Evolutionary conservation across 1,140 invertebrate genomes (phyloP).

Genomic region (Drosophila tsacasi): DNA sequence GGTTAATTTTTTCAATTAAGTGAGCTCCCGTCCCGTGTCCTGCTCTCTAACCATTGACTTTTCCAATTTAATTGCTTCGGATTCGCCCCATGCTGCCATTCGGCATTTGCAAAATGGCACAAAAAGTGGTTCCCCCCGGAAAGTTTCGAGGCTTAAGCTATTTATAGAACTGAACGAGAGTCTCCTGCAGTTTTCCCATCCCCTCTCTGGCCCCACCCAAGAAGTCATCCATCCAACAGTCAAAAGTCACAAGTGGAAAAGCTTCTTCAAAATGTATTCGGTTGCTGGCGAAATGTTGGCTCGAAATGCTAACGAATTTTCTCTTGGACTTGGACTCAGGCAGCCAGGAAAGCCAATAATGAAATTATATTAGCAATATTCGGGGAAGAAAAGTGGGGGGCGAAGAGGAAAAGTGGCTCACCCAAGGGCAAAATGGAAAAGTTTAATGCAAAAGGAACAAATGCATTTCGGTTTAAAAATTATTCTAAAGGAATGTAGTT

Average conservation of each 20-base stretch:
- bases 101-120: slow-evolving; percentile 37
- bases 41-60: slow-evolving; percentile 26
- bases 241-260: slow-evolving; percentile 61
- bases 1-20: slow-evolving; percentile 79
- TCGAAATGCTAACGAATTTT: slow-evolving; percentile 25
- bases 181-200: slow-evolving; percentile 15
- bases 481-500: background rate
- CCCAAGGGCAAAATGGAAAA: slow-evolving; percentile 24
- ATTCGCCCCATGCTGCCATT: slow-evolving; percentile 5
- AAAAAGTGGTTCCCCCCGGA: slow-evolving; percentile 37
- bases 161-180: slow-evolving; percentile 51
- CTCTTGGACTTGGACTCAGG: slow-evolving; percentile 18
- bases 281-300: slow-evolving; percentile 18
- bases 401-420: background rate
- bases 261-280: slow-evolving; percentile 42
- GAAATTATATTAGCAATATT: slow-evolving; percentile 67
- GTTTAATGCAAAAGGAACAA: slow-evolving; percentile 28
- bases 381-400: background rate
- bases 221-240: slow-evolving; percentile 24
- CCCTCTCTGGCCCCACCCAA: background rate
- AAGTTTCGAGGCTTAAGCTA: slow-evolving; percentile 57
- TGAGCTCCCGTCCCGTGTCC: slow-evolving; percentile 39
- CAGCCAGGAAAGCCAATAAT: slow-evolving; percentile 52
- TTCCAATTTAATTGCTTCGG: slow-evolving; percentile 53
- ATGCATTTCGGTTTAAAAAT: slow-evolving; percentile 6